Evolutionary conservation across 2,888 invertebrate genomes (phyloP).

Genomic region (Loripinus fragilis): DNA sequence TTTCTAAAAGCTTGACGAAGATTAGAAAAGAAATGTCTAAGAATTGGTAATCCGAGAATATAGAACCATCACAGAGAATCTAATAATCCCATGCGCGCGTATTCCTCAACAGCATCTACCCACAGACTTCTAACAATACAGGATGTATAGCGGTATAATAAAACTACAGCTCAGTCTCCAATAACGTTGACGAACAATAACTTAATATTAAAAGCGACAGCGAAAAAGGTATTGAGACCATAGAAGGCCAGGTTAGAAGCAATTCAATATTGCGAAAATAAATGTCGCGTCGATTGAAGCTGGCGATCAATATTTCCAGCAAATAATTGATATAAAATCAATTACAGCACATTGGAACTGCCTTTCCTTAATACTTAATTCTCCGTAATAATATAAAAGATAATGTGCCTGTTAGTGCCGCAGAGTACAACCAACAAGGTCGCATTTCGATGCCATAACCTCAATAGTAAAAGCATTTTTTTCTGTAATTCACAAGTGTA

Average conservation of each 20-base stretch:
- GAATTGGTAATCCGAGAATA: too few species aligned
- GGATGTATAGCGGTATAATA: conserved; percentile 2
- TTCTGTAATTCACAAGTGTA: too few species aligned
- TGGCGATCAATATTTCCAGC: conserved; percentile 13
- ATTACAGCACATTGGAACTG: background rate
- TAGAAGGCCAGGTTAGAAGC: background rate
- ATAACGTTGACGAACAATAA: conserved; percentile 14
- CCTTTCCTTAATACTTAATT: conserved; percentile 1
- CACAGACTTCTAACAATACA: conserved; percentile 6
- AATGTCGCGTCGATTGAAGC: conserved; percentile 16
- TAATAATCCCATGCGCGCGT: background rate
- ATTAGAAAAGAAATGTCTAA: too few species aligned
- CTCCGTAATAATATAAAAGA: background rate
- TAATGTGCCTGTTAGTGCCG: background rate
- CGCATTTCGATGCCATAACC: too few species aligned
- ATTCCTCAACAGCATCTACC: background rate
- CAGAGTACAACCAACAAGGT: background rate
- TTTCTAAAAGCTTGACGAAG: too few species aligned
- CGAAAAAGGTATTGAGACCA: conserved; percentile 1
- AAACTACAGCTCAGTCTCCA: background rate
- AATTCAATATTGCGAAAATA: conserved; percentile 19
- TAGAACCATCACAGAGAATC: background rate
- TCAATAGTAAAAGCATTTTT: too few species aligned
- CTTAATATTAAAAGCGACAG: conserved; percentile 10
- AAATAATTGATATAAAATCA: conserved; percentile 20